Evolutionary conservation across 2,797 vertebrate species (phyloP).

Genomic region (Schizopygopsis pylzovi): DNA sequence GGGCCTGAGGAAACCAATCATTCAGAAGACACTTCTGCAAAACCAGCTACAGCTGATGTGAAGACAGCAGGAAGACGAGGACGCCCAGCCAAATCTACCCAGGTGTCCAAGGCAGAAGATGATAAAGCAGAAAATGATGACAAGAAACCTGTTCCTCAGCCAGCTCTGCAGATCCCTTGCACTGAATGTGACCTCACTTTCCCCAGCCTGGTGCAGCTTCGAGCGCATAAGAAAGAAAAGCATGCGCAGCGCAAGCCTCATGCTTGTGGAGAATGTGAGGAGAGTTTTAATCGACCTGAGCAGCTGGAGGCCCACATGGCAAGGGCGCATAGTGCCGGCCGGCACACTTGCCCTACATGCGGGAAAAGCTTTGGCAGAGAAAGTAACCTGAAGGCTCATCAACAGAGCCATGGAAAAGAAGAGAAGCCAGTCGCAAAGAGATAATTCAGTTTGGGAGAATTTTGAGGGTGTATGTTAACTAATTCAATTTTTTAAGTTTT

Average conservation of each 20-base stretch:
- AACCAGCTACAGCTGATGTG: conserved; percentile 61
- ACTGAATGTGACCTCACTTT: conserved; percentile 77
- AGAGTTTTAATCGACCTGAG: conserved; percentile 79
- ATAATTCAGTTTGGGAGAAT: conserved; percentile 71
- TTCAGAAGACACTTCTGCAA: conserved; percentile 53
- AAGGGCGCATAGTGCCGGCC: conserved; percentile 75
- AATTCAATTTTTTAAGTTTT: conserved; percentile 32
- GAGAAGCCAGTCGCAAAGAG: conserved; percentile 72
- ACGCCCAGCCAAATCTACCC: conserved; percentile 69
- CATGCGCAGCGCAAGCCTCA: conserved; percentile 78
- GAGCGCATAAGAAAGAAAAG: conserved; percentile 81
- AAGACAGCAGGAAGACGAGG: conserved; percentile 64
- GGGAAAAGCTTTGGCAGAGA: conserved; percentile 83
- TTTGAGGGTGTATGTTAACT: conserved; percentile 5
- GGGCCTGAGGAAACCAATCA: conserved; percentile 59
- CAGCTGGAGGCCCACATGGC: conserved; percentile 81
- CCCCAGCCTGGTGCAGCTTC: conserved; percentile 71
- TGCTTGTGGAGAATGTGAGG: conserved; percentile 80
- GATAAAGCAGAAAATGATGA: conserved; percentile 70
- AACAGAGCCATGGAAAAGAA: conserved; percentile 75
- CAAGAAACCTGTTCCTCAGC: conserved; percentile 67
- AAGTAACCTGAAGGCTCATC: conserved; percentile 81
- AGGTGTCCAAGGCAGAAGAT: conserved; percentile 57
- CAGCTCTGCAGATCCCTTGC: conserved; percentile 75
- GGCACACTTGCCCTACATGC: conserved; percentile 78